These are phyloP conservation scores for Callyntrura sp. DNA, from an alignment of 2,888 invertebrate genomes.

Conservation along the genomic window DNA sequence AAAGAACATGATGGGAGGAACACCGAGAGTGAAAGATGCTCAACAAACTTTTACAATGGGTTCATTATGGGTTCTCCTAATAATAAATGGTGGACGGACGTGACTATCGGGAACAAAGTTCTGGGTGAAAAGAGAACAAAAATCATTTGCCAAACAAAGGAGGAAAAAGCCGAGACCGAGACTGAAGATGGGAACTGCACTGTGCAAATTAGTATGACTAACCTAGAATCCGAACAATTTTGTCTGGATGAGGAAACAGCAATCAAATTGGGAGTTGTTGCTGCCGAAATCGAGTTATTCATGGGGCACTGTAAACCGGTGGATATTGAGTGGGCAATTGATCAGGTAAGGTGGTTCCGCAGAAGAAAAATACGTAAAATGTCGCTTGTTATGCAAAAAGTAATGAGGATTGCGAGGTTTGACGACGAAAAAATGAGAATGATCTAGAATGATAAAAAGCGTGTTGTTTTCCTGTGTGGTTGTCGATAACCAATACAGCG, in stretches of 20 bases:
- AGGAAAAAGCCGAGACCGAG: not conserved
- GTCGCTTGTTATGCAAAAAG: no score
- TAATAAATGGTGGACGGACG: conserved; percentile 76
- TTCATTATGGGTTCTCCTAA: conserved; percentile 52
- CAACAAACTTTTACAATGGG: conserved; percentile 69
- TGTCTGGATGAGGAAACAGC: conserved; percentile 88
- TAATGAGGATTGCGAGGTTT: not conserved
- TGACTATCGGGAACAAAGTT: conserved; percentile 86
- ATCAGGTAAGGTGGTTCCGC: conserved; percentile 87
- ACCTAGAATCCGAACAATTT: conserved; percentile 85
- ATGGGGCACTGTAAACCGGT: conserved; percentile 89
- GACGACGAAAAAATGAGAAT: no score
- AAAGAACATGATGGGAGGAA: conserved; percentile 86
- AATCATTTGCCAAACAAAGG: conserved; percentile 86
- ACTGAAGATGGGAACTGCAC: conserved; percentile 85
- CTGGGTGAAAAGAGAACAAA: conserved; percentile 86
- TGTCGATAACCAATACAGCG: not conserved
- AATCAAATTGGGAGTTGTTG: conserved; percentile 87
- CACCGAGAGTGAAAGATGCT: conserved; percentile 85
- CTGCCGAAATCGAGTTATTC: conserved; percentile 88
- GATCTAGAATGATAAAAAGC: not conserved
- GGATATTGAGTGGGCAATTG: conserved; percentile 93
- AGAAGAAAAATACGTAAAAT: not conserved
- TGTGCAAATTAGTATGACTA: conserved; percentile 85
- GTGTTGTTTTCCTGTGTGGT: conserved; percentile 6